A percentile compares a stretch with the other conserved stretches of the same genome.
These are phyloP conservation scores for Ephestia elutella DNA, from an alignment of 1,140 invertebrate species.

Conservation along the genomic window DNA sequence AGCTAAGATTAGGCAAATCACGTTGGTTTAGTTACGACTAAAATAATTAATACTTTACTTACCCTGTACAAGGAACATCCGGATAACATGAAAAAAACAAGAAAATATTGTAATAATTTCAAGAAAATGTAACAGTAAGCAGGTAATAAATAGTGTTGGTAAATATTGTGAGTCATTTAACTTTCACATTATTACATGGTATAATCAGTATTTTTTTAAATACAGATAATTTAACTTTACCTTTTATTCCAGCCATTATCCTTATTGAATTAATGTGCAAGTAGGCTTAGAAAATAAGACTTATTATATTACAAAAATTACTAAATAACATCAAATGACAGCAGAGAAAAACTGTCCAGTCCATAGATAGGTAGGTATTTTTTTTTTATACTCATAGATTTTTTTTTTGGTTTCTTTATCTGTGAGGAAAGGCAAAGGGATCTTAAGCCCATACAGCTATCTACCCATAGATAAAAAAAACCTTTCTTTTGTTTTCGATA, in stretches of 20 bases:
- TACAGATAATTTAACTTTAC: conserved; percentile 19
- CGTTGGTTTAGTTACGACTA: too few species aligned
- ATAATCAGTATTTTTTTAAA: background rate
- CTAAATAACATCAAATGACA: background rate
- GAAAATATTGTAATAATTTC: conserved; percentile 13
- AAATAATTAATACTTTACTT: conserved; percentile 12
- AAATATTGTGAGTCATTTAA: conserved; percentile 15
- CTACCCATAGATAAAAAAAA: too few species aligned
- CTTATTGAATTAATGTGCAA: conserved; percentile 11
- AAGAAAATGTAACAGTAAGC: background rate
- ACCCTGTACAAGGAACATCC: conserved; percentile 24
- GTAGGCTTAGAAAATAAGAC: background rate
- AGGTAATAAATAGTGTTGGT: conserved; percentile 11
- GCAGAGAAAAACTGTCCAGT: background rate
- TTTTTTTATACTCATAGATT: too few species aligned
- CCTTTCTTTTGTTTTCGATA: too few species aligned
- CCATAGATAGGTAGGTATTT: too few species aligned
- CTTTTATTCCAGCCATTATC: conserved; percentile 61
- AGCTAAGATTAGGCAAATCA: background rate
- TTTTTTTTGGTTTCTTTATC: too few species aligned
- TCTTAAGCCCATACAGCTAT: too few species aligned
- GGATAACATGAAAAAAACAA: conserved; percentile 46
- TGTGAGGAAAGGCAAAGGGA: too few species aligned
- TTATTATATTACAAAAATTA: conserved; percentile 5
- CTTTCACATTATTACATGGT: background rate